Conservation (phyloP, 2,113 vertebrate genomes). For the Plotosus lineatus region DNA sequence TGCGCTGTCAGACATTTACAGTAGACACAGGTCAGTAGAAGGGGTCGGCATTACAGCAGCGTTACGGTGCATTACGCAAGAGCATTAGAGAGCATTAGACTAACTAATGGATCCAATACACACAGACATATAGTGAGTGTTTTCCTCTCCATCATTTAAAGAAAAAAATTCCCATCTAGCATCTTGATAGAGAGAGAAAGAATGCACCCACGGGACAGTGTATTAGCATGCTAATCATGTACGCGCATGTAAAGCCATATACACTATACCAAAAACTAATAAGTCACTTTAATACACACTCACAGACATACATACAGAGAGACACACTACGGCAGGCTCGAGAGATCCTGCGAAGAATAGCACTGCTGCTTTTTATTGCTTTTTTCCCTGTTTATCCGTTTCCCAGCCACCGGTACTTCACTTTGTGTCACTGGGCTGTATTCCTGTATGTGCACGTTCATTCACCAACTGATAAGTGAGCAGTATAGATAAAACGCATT, state of each 20-base stretch:
- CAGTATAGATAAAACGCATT: neutral
- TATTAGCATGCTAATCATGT: slow-evolving; percentile 43
- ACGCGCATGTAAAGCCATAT: slow-evolving; percentile 1
- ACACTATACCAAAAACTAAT: neutral
- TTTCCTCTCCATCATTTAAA: slow-evolving; percentile 40
- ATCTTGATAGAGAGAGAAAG: slow-evolving; percentile 51
- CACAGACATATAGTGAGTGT: neutral
- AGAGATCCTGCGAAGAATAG: neutral
- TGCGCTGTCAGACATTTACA: neutral
- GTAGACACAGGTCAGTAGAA: neutral
- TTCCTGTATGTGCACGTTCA: neutral
- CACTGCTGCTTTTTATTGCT: neutral
- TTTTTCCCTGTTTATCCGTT: neutral
- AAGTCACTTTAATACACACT: slow-evolving; percentile 26
- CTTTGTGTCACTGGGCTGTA: neutral
- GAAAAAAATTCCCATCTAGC: slow-evolving; percentile 47
- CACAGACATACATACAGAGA: slow-evolving; percentile 33
- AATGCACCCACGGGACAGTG: slow-evolving; percentile 49
- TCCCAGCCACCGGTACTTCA: neutral
- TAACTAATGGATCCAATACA: slow-evolving; percentile 10
- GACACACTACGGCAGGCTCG: slow-evolving; percentile 31
- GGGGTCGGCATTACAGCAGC: neutral
- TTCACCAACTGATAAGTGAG: neutral
- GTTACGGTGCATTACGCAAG: neutral
- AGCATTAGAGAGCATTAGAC: slow-evolving; percentile 47